phyloP scores from a whole-genome alignment of 2,797 vertebrate genomes.

The Kryptopterus vitreolus region DNA sequence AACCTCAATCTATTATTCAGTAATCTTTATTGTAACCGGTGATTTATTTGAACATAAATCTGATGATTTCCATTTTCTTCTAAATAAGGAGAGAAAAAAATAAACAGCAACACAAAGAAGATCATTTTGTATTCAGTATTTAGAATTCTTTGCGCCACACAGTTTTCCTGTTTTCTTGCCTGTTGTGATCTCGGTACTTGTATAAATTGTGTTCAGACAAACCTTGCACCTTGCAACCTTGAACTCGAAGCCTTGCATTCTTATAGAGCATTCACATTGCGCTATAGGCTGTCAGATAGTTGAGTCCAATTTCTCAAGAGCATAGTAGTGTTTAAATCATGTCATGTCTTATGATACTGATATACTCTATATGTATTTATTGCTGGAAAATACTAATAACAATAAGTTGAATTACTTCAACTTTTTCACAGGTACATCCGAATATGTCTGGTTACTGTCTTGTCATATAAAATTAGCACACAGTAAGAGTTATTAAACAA shows the following conservation, averaged over 20 bases:
- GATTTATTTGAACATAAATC: neutral
- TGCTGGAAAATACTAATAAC: conserved; percentile 8
- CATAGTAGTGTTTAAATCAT: neutral
- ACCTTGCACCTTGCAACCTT: too few species aligned
- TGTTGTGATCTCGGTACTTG: neutral
- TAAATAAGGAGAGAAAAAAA: neutral
- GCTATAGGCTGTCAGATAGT: neutral
- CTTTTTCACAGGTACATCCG: conserved; percentile 5
- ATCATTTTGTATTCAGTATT: neutral
- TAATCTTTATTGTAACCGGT: conserved; percentile 46
- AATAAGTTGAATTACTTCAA: neutral
- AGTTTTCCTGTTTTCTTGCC: neutral
- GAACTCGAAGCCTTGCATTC: neutral
- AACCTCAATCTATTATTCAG: neutral
- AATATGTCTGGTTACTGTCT: neutral
- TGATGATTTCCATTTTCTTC: neutral
- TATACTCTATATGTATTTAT: conserved; percentile 1
- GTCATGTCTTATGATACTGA: neutral
- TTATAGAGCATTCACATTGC: neutral
- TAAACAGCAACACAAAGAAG: neutral
- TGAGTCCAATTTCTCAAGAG: neutral
- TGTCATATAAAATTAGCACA: conserved; percentile 17
- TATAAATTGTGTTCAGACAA: neutral
- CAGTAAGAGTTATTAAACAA: conserved; percentile 14
- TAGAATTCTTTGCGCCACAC: conserved; percentile 1